phyloP scores from a whole-genome alignment of 2,797 vertebrate species.

The Mormyrops boulengeri region DNA sequence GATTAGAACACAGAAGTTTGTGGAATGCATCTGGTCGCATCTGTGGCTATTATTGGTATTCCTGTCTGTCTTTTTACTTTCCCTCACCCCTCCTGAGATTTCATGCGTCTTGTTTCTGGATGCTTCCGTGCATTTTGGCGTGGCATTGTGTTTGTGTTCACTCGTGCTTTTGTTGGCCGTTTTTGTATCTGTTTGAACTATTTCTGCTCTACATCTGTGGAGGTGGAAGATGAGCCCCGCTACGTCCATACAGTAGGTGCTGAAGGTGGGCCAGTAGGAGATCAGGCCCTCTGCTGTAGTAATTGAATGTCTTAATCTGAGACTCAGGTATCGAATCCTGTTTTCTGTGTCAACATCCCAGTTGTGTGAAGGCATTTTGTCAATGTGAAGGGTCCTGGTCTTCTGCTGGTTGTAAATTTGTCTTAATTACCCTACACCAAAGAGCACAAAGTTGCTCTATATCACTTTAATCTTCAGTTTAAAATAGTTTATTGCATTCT shows the following conservation, averaged over 20 bases:
- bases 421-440: neutral
- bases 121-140: neutral
- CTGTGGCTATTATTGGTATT: neutral
- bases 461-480: neutral
- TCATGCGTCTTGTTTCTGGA: neutral
- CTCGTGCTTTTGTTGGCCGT: neutral
- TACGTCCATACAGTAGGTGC: neutral
- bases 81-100: neutral
- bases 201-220: neutral
- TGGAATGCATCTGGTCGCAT: conserved; percentile 31
- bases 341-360: neutral
- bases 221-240: neutral
- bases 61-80: neutral
- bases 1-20: neutral
- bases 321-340: neutral
- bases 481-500: neutral
- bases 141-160: neutral
- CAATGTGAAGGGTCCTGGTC: neutral
- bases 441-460: neutral
- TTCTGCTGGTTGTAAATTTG: neutral
- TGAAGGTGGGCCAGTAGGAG: neutral
- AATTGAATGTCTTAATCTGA: neutral
- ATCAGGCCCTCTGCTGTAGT: neutral
- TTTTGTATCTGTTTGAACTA: neutral
- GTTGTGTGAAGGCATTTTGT: neutral